Percentiles rank a stretch among this genome's conserved stretches.
phyloP scores from a whole-genome alignment of 2,888 invertebrate genomes.

The Callyntrura sp. region DNA sequence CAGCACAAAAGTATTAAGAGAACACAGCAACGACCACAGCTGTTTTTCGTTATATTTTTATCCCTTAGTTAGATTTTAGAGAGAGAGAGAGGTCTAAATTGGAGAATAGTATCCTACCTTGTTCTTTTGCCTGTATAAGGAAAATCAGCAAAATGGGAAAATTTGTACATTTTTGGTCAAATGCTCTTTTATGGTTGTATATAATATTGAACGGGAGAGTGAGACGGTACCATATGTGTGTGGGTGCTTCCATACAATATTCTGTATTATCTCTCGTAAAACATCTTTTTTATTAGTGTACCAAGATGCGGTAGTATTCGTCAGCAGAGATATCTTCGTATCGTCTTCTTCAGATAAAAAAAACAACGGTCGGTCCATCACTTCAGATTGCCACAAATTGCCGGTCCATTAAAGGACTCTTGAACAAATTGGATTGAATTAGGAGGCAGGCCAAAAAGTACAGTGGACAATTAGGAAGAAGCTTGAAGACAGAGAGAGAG shows the following conservation, averaged over 20 bases:
- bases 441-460: constrained; percentile 55
- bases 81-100: background rate
- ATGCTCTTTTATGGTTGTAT: constrained; percentile 51
- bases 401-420: constrained; percentile 74
- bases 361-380: constrained; percentile 68
- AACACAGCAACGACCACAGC: constrained; percentile 35
- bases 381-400: constrained; percentile 74
- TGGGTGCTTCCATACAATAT: constrained; percentile 36
- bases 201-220: background rate
- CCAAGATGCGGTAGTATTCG: background rate
- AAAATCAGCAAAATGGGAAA: constrained; percentile 20
- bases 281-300: constrained; percentile 46
- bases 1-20: constrained; percentile 27
- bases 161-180: constrained; percentile 69
- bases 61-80: constrained; percentile 53
- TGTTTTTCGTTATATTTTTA: constrained; percentile 40
- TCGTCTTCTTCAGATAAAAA: constrained; percentile 17
- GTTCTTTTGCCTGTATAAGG: constrained; percentile 65
- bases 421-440: constrained; percentile 75
- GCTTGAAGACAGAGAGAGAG: background rate
- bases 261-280: constrained; percentile 34
- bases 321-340: background rate
- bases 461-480: constrained; percentile 44
- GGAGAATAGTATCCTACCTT: background rate
- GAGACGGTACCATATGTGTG: background rate